Conservation (phyloP, 2,113 vertebrate genomes). For the Calyptommatus sinebrachiatus region DNA sequence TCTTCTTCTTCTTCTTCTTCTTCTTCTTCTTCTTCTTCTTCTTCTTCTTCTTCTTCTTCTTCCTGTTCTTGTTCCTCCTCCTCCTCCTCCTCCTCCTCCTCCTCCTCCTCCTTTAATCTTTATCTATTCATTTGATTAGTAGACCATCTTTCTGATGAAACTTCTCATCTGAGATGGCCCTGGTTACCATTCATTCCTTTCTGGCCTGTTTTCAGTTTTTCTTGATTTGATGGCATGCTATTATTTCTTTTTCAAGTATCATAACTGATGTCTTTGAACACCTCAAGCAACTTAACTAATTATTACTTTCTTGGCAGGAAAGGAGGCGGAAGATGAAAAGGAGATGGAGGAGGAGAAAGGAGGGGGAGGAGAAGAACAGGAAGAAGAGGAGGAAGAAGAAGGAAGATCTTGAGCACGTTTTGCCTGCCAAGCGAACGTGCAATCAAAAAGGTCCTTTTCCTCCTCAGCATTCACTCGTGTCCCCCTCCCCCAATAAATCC, state of each 20-base stretch:
- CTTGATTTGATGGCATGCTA: conserved; percentile 31
- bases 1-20: no score
- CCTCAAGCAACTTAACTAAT: conserved; percentile 27
- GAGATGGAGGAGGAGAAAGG: no score
- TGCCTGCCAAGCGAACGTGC: conserved; percentile 72
- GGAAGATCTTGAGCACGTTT: conserved; percentile 61
- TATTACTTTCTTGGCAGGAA: conserved; percentile 61
- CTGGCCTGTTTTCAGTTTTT: conserved; percentile 30
- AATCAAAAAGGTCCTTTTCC: conserved; percentile 62
- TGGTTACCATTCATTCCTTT: not conserved
- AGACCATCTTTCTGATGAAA: not conserved
- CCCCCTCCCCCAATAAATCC: conserved; percentile 70
- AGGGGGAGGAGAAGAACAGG: no score
- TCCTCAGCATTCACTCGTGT: conserved; percentile 62
- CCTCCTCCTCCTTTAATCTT: not conserved
- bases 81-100: no score
- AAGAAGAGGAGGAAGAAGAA: not conserved
- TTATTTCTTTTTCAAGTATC: conserved; percentile 24
- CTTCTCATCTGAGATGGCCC: not conserved
- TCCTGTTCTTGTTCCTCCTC: no score
- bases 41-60: no score
- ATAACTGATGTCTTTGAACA: conserved; percentile 36
- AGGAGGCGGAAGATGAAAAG: no score
- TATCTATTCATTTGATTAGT: no score
- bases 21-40: no score